Evolutionary conservation across 2,888 invertebrate genomes (phyloP).

Genomic region (Synanthedon tipuliformis): DNA sequence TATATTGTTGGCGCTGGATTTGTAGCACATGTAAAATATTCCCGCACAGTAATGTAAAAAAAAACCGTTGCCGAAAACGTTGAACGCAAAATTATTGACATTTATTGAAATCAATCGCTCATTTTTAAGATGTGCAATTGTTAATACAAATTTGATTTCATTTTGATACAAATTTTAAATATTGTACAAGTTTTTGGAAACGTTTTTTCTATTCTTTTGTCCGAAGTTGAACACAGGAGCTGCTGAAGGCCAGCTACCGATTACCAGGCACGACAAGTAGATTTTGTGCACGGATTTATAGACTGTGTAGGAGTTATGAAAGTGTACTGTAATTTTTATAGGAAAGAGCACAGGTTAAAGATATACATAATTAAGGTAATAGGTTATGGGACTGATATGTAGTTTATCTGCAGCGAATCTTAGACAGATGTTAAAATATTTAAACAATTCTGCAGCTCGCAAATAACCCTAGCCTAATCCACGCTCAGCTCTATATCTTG

Average conservation of each 20-base stretch:
- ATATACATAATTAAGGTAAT: slow-evolving; percentile 13
- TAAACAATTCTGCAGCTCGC: slow-evolving; percentile 51
- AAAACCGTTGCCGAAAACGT: background rate
- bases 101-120: too few species aligned
- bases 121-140: too few species aligned
- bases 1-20: slow-evolving; percentile 46
- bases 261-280: slow-evolving; percentile 44
- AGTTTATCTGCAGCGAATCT: slow-evolving; percentile 27
- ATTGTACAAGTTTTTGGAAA: background rate
- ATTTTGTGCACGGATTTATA: slow-evolving; percentile 43
- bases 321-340: slow-evolving; percentile 13
- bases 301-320: slow-evolving; percentile 23
- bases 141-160: too few species aligned
- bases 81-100: too few species aligned
- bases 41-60: slow-evolving; percentile 30
- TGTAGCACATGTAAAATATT: slow-evolving; percentile 56
- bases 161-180: too few species aligned
- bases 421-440: slow-evolving; percentile 18
- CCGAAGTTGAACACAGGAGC: slow-evolving; percentile 50
- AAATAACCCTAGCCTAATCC: slow-evolving; percentile 67
- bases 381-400: slow-evolving; percentile 38
- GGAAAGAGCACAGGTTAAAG: slow-evolving; percentile 44
- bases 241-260: slow-evolving; percentile 63
- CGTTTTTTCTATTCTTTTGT: slow-evolving; percentile 16
- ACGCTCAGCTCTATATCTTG: slow-evolving; percentile 58